phyloP scores from a whole-genome alignment of 1,140 invertebrate species.

The Temnothorax longispinosus region DNA sequence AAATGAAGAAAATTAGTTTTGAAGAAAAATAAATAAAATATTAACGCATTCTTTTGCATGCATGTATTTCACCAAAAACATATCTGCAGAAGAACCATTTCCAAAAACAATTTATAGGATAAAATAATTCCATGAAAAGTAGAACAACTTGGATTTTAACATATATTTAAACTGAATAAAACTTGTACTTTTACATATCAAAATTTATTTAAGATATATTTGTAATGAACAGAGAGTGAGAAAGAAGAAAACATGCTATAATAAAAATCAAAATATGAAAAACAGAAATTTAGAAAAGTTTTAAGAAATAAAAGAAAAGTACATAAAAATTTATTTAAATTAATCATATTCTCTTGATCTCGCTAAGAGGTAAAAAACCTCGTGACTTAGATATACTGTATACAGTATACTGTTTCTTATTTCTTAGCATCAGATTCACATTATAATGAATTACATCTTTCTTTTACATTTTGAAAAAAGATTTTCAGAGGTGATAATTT shows the following conservation, averaged over 20 bases:
- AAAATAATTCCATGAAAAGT: neutral
- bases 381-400: neutral
- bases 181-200: neutral
- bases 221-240: neutral
- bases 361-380: neutral
- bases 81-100: neutral
- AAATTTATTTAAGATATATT: conserved; percentile 3
- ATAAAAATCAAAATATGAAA: neutral
- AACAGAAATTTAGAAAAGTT: neutral
- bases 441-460: neutral
- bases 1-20: conserved; percentile 5
- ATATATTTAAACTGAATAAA: neutral
- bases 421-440: neutral
- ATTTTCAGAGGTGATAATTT: neutral
- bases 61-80: neutral
- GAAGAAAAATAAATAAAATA: neutral
- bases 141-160: neutral
- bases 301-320: neutral
- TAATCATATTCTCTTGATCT: neutral
- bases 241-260: neutral
- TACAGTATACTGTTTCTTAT: neutral
- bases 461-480: neutral
- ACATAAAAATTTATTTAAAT: conserved; percentile 11
- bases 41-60: neutral
- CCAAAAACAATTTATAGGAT: neutral